These are phyloP conservation scores for Dasyornis broadbenti DNA, from an alignment of 2,113 vertebrate genomes.

Conservation along the genomic window DNA sequence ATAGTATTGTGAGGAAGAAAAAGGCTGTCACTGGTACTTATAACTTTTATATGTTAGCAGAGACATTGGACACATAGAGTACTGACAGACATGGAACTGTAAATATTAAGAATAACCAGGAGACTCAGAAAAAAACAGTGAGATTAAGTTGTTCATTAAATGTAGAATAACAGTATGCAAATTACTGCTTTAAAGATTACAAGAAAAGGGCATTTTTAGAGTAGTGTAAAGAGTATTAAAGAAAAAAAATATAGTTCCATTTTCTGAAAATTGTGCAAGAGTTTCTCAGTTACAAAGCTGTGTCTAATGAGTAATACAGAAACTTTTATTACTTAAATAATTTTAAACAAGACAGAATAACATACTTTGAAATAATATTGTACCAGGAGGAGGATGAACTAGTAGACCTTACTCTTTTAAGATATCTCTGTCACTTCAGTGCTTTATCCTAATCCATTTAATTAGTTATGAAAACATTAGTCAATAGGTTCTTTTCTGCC, in stretches of 20 bases:
- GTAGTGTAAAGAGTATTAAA: background rate
- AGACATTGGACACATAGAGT: background rate
- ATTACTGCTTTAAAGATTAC: background rate
- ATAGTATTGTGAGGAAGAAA: background rate
- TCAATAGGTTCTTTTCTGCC: background rate
- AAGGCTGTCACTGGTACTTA: background rate
- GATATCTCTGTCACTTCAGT: background rate
- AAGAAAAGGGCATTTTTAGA: background rate
- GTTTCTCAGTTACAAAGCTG: background rate
- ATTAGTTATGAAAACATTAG: conserved; percentile 15
- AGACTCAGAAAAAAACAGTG: background rate
- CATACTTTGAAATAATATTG: background rate
- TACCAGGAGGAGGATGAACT: background rate
- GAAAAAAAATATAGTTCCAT: background rate
- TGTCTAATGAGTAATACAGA: background rate
- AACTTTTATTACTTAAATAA: background rate
- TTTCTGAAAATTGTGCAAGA: background rate
- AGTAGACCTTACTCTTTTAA: background rate
- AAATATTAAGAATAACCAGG: background rate
- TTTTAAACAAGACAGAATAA: background rate
- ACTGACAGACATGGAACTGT: background rate
- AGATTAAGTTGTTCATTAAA: background rate
- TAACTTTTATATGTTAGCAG: background rate
- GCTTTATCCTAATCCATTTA: background rate
- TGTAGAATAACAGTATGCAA: background rate